Percentiles rank a stretch among this genome's conserved stretches.
Conservation (phyloP, 2,797 vertebrate genomes). For the Oceanodroma leucorhoa region DNA sequence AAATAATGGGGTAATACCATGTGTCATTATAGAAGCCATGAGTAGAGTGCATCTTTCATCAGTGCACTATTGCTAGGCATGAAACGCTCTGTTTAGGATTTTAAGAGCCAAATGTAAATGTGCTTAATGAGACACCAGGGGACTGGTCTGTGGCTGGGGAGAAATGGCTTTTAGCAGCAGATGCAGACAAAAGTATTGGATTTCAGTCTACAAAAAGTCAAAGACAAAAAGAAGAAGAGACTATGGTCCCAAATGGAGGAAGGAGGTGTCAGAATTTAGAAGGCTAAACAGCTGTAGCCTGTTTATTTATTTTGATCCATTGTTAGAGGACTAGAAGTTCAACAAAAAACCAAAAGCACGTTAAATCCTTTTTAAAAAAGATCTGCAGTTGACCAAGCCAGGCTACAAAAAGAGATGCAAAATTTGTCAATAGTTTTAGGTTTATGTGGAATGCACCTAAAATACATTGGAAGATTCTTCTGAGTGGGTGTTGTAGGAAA, state of each 20-base stretch:
- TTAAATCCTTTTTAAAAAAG: neutral
- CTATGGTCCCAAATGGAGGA: constrained; percentile 37
- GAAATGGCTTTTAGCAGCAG: constrained; percentile 79
- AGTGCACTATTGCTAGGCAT: constrained; percentile 65
- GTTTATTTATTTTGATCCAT: constrained; percentile 52
- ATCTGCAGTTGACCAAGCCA: neutral
- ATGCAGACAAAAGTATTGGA: constrained; percentile 79
- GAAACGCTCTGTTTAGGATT: constrained; percentile 75
- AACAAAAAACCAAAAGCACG: neutral
- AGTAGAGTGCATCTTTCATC: constrained; percentile 64
- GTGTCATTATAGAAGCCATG: neutral
- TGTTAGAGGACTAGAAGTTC: constrained; percentile 50
- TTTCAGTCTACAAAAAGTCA: constrained; percentile 77
- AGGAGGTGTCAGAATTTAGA: constrained; percentile 66
- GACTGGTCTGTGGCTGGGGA: constrained; percentile 66
- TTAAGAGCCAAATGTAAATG: constrained; percentile 83
- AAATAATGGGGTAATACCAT: neutral
- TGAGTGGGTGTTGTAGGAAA: constrained; percentile 7
- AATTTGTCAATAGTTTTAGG: neutral
- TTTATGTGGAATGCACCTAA: neutral
- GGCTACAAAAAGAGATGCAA: neutral
- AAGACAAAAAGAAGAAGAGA: constrained; percentile 68
- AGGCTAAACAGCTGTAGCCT: constrained; percentile 66
- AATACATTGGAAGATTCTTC: neutral
- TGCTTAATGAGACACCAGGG: constrained; percentile 80